A percentile compares a stretch with the other conserved stretches of the same genome.
phyloP scores from a whole-genome alignment of 2,113 vertebrate species.

The Sebastes fasciatus region DNA sequence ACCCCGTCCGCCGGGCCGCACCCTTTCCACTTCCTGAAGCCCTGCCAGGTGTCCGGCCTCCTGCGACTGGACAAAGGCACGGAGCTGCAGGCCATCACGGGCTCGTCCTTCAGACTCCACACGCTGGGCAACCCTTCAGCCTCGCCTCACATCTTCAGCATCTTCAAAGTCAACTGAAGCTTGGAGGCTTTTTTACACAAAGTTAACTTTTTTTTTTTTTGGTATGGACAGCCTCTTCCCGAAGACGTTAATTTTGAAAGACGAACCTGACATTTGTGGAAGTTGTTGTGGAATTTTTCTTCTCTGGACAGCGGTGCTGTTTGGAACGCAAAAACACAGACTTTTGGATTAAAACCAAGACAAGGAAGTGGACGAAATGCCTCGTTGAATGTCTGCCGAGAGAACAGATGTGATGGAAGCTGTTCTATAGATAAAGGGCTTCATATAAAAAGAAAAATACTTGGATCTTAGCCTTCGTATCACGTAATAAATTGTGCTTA shows the following conservation, averaged over 20 bases:
- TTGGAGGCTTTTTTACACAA: slow-evolving; percentile 12
- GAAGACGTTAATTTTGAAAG: slow-evolving; percentile 60
- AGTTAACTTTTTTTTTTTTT: slow-evolving; percentile 28
- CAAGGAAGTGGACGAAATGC: slow-evolving; percentile 51
- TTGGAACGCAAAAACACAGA: slow-evolving; percentile 59
- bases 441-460: slow-evolving; percentile 49
- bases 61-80: slow-evolving; percentile 84
- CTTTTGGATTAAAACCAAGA: slow-evolving; percentile 71
- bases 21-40: slow-evolving; percentile 87
- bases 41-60: slow-evolving; percentile 92
- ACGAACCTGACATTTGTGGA: slow-evolving; percentile 69
- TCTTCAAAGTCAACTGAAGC: slow-evolving; percentile 91
- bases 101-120: slow-evolving; percentile 86
- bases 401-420: slow-evolving; percentile 70
- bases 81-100: slow-evolving; percentile 86
- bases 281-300: slow-evolving; percentile 60
- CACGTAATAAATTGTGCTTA: slow-evolving; percentile 66
- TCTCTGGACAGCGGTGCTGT: slow-evolving; percentile 55
- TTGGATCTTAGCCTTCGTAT: slow-evolving; percentile 64
- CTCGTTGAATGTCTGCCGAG: slow-evolving; percentile 60
- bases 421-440: slow-evolving; percentile 60
- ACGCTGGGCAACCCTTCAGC: slow-evolving; percentile 77
- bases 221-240: slow-evolving; percentile 33
- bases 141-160: slow-evolving; percentile 90
- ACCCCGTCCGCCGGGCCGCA: slow-evolving; percentile 86